Conservation (phyloP, 35 echinoderm and acorn worm genomes). For the Heliocidaris tuberculata region DNA sequence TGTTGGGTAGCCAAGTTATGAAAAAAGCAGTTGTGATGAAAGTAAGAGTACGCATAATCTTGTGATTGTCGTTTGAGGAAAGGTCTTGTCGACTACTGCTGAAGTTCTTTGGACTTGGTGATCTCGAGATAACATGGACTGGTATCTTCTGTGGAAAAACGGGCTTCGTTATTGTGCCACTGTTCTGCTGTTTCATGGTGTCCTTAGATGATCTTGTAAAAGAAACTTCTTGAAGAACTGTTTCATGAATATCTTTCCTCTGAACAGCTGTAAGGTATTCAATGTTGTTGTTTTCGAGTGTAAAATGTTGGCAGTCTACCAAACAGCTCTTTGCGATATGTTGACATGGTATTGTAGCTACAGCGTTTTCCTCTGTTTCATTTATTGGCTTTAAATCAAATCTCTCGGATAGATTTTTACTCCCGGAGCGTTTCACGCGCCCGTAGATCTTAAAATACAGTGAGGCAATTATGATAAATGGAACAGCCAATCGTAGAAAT, state of each 20-base stretch:
- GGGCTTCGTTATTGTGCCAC: background rate
- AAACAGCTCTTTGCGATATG: background rate
- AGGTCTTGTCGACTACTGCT: background rate
- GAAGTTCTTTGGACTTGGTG: background rate
- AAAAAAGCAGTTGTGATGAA: slow-evolving; percentile 8
- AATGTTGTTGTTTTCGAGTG: background rate
- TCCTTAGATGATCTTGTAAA: background rate
- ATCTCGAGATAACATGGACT: background rate
- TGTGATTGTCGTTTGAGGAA: background rate
- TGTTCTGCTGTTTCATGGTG: background rate
- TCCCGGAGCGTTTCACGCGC: background rate
- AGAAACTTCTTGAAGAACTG: background rate
- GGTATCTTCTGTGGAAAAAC: background rate
- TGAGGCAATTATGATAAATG: background rate
- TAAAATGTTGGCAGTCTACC: background rate
- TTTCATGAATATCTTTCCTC: background rate
- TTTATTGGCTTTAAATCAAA: background rate
- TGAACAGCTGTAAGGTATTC: background rate
- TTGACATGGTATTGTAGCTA: background rate
- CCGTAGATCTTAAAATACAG: background rate
- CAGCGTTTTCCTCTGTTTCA: too few relatives aligned
- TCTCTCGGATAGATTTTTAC: background rate
- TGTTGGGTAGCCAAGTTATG: slow-evolving; percentile 25
- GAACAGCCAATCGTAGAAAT: background rate
- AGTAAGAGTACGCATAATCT: background rate